Evolutionary conservation across 1,140 invertebrate genomes (phyloP).

Genomic region (Caenorhabditis tropicalis): DNA sequence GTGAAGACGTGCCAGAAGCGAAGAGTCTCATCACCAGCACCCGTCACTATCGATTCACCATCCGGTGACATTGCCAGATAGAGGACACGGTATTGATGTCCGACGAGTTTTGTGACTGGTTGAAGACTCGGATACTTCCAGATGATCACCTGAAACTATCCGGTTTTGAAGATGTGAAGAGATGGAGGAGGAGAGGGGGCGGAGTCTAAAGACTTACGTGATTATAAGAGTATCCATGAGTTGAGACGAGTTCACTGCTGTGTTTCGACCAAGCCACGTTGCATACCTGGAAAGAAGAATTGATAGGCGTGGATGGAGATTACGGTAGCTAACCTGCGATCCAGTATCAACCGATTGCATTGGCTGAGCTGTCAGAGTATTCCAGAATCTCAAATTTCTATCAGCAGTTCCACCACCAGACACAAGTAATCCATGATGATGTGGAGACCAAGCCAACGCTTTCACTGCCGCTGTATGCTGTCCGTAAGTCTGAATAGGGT

Average conservation of each 20-base stretch:
- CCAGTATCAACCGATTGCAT: constrained; percentile 98
- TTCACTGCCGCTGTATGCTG: constrained; percentile 98
- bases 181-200: too few relatives aligned
- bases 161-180: not conserved
- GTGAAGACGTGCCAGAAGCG: constrained; percentile 97
- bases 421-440: constrained; percentile 95
- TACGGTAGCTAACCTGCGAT: constrained; percentile 76
- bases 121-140: constrained; percentile 98
- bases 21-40: constrained; percentile 97
- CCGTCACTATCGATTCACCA: constrained; percentile 98
- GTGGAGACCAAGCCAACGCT: constrained; percentile 99
- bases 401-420: constrained; percentile 96
- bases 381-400: constrained; percentile 97
- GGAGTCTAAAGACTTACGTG: constrained; percentile 77
- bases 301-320: constrained; percentile 9
- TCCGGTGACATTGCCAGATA: constrained; percentile 98
- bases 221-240: constrained; percentile 99
- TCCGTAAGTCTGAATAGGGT: constrained; percentile 87
- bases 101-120: constrained; percentile 96
- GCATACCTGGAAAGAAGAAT: constrained; percentile 79
- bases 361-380: constrained; percentile 96
- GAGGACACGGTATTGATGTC: constrained; percentile 94
- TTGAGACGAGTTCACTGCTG: constrained; percentile 79
- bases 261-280: constrained; percentile 92
- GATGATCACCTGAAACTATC: constrained; percentile 78